A percentile compares a stretch with the other conserved stretches of the same genome.
Evolutionary conservation across 2,113 vertebrate species (phyloP).

Genomic region (Epinephelus fuscoguttatus): DNA sequence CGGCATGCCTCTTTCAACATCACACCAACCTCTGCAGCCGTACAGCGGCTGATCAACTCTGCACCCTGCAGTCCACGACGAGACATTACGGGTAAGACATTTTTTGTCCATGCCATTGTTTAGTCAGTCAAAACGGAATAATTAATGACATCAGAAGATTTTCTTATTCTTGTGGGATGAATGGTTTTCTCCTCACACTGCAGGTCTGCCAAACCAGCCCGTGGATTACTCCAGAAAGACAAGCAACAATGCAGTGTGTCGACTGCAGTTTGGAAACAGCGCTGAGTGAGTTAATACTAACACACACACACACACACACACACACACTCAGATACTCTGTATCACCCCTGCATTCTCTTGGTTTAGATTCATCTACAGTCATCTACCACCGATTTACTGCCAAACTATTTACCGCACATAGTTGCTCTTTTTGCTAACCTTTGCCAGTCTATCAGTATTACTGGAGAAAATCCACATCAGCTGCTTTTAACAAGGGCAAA

Average conservation of each 20-base stretch:
- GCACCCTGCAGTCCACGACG: slow-evolving; percentile 88
- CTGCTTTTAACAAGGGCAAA: background rate
- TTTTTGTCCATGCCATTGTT: background rate
- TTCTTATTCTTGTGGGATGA: background rate
- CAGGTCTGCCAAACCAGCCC: slow-evolving; percentile 76
- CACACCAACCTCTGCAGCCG: slow-evolving; percentile 69
- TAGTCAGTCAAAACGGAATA: background rate
- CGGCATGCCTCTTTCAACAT: slow-evolving; percentile 85
- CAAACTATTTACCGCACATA: slow-evolving; percentile 6
- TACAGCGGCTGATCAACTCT: slow-evolving; percentile 85
- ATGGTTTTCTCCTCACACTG: background rate
- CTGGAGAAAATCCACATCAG: background rate
- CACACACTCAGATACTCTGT: background rate
- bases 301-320: slow-evolving; percentile 7
- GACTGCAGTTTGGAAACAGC: slow-evolving; percentile 84
- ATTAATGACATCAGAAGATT: background rate
- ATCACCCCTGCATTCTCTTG: background rate
- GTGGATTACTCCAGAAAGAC: slow-evolving; percentile 85
- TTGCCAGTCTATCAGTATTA: background rate
- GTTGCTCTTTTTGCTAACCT: slow-evolving; percentile 1
- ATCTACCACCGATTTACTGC: slow-evolving; percentile 9
- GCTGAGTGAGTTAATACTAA: slow-evolving; percentile 81
- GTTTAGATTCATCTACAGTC: slow-evolving; percentile 20
- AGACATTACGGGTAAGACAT: slow-evolving; percentile 79
- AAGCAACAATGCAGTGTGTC: slow-evolving; percentile 75